Evolutionary conservation across 2,113 vertebrate genomes (phyloP).

Genomic region (Arizona elegans): DNA sequence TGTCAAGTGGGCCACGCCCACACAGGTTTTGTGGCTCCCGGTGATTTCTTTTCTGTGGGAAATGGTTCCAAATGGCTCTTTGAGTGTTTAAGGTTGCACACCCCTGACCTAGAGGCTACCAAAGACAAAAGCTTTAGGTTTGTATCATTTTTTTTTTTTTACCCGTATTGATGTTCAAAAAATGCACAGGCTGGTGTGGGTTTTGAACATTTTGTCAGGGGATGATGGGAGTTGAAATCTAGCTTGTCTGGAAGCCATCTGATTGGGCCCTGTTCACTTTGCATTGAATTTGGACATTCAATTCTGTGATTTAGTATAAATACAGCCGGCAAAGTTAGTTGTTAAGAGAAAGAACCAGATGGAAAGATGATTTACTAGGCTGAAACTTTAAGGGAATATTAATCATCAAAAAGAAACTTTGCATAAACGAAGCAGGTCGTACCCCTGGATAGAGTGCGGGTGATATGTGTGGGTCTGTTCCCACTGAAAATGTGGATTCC

Average conservation of each 20-base stretch:
- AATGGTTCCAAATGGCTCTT: too few species aligned
- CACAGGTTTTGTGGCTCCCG: too few species aligned
- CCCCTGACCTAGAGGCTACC: too few species aligned
- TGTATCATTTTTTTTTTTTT: not conserved
- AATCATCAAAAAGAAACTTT: constrained; percentile 2
- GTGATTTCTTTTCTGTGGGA: too few species aligned
- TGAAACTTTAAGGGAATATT: constrained; percentile 4
- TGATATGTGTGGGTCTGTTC: not conserved
- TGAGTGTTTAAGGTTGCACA: too few species aligned
- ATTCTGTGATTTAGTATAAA: not conserved
- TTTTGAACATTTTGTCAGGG: not conserved
- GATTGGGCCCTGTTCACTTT: too few species aligned
- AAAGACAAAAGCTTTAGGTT: not conserved
- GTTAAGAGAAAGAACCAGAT: not conserved
- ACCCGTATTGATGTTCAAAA: not conserved
- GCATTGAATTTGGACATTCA: not conserved
- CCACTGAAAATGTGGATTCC: not conserved
- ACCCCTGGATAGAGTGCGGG: not conserved
- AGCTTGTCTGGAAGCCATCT: not conserved
- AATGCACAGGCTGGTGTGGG: not conserved
- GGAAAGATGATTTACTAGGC: not conserved
- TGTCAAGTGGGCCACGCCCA: too few species aligned
- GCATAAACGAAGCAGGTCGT: not conserved
- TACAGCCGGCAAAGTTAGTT: not conserved
- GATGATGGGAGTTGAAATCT: not conserved